Evolutionary conservation across 2,888 invertebrate genomes (phyloP).

Genomic region (Leucoma salicis): DNA sequence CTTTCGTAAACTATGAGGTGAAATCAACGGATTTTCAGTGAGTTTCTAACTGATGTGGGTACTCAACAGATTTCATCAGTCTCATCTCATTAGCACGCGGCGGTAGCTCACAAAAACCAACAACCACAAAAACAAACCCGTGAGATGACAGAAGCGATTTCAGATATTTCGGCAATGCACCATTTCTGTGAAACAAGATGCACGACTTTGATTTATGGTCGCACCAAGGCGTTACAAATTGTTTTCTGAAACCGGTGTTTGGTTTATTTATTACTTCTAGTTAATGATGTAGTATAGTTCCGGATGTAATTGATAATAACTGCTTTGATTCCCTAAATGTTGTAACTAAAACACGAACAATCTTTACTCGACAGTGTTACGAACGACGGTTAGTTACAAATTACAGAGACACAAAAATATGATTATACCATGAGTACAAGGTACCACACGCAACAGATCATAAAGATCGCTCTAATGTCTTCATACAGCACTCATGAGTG

Average conservation of each 20-base stretch:
- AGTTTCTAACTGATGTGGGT: conserved; percentile 7
- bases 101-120: conserved; percentile 58
- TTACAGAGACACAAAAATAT: conserved; percentile 59
- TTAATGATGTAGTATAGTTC: conserved; percentile 40
- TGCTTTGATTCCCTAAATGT: conserved; percentile 19
- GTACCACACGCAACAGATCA: conserved; percentile 69
- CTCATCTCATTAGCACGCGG: conserved; percentile 65
- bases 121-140: conserved; percentile 54
- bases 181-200: conserved; percentile 71
- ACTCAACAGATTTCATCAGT: conserved; percentile 28
- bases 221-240: conserved; percentile 71
- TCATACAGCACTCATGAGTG: conserved; percentile 60
- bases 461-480: conserved; percentile 76
- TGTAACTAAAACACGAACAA: conserved; percentile 43
- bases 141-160: conserved; percentile 73
- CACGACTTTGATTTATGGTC: conserved; percentile 67
- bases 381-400: conserved; percentile 54
- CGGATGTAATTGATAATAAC: conserved; percentile 21
- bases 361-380: conserved; percentile 45
- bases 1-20: not conserved
- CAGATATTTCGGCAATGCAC: conserved; percentile 76
- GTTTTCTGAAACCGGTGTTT: conserved; percentile 57
- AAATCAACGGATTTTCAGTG: conserved; percentile 8
- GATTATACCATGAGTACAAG: conserved; percentile 63
- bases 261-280: conserved; percentile 50